phyloP scores from a whole-genome alignment of 1,140 invertebrate species.

The Neodiprion fabricii region DNA sequence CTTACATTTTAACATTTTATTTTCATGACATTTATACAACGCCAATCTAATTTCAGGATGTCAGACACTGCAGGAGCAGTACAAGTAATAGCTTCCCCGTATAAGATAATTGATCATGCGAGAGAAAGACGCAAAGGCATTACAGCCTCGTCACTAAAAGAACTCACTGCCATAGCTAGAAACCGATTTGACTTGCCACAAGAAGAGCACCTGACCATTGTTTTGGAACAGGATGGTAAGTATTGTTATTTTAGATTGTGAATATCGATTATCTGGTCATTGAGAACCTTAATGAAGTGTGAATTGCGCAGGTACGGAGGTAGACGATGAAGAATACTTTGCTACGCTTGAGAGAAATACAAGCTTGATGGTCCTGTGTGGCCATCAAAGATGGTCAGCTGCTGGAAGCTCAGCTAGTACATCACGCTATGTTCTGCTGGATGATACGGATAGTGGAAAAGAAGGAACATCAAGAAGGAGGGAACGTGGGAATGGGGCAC shows the following conservation, averaged over 20 bases:
- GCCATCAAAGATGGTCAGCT: constrained; percentile 75
- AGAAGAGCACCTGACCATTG: constrained; percentile 72
- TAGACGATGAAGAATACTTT: constrained; percentile 89
- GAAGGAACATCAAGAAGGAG: constrained; percentile 59
- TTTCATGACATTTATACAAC: not conserved
- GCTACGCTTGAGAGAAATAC: constrained; percentile 83
- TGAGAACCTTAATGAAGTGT: too few relatives aligned
- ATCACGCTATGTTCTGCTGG: constrained; percentile 67
- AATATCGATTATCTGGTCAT: not conserved
- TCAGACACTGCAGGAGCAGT: not conserved
- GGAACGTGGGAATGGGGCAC: constrained; percentile 59
- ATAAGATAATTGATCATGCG: constrained; percentile 73
- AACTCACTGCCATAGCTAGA: constrained; percentile 67
- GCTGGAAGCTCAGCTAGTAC: constrained; percentile 50
- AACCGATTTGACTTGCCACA: constrained; percentile 53
- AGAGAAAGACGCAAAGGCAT: constrained; percentile 82
- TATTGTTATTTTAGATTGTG: not conserved
- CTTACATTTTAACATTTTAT: too few relatives aligned
- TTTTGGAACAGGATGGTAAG: constrained; percentile 79
- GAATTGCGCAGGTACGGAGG: constrained; percentile 70
- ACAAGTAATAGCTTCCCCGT: constrained; percentile 49
- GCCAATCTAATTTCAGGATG: not conserved
- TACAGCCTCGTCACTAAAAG: constrained; percentile 77
- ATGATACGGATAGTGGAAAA: constrained; percentile 71
- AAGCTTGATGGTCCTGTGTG: constrained; percentile 78